phyloP scores from a whole-genome alignment of 1,140 invertebrate genomes.

The Chironomus tepperi region DNA sequence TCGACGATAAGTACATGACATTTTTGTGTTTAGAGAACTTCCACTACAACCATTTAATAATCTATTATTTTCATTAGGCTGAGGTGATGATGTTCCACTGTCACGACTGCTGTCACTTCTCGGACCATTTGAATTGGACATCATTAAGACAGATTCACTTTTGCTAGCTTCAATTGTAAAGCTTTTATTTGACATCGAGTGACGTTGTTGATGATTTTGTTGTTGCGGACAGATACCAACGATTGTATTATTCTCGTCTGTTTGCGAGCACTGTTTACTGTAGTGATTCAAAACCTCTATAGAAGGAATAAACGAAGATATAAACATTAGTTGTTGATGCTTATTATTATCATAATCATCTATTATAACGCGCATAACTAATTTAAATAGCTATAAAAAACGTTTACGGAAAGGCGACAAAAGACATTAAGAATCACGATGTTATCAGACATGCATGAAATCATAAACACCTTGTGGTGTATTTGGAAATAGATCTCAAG shows the following conservation, averaged over 20 bases:
- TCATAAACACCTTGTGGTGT: no score
- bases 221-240: not conserved
- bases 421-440: no score
- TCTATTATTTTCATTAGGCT: conserved; percentile 29
- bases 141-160: not conserved
- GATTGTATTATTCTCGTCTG: not conserved
- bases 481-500: no score
- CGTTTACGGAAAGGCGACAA: no score
- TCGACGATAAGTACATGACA: not conserved
- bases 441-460: not conserved
- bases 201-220: not conserved
- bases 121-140: not conserved
- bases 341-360: no score
- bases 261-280: conserved; percentile 16
- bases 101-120: conserved; percentile 32
- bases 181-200: not conserved
- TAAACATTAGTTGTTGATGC: no score
- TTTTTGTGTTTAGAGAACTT: conserved; percentile 18
- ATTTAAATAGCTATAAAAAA: not conserved
- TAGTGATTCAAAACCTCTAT: conserved; percentile 4
- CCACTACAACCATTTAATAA: not conserved
- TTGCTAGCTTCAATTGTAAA: not conserved
- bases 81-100: conserved; percentile 39
- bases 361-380: no score
- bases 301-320: not conserved